These are phyloP conservation scores for Tarsius wallacei DNA, from an alignment of 2,797 vertebrate species.

Conservation along the genomic window DNA sequence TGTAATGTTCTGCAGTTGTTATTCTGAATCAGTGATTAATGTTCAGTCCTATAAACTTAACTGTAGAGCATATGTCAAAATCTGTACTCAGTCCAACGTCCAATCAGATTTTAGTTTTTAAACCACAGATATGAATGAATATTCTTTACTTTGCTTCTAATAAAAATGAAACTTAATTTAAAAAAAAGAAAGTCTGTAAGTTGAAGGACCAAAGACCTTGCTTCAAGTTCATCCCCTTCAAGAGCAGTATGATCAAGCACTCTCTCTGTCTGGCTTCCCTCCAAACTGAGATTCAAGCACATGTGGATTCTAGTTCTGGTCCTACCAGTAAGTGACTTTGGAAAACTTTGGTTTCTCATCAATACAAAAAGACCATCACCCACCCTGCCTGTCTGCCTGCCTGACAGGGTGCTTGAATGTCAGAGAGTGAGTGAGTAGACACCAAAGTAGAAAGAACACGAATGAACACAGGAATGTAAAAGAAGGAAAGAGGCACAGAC, in stretches of 20 bases:
- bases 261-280: background rate
- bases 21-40: background rate
- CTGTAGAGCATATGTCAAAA: background rate
- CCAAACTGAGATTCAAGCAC: background rate
- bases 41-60: background rate
- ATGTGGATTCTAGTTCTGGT: background rate
- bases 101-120: constrained; percentile 50
- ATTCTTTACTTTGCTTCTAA: constrained; percentile 50
- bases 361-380: background rate
- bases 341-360: background rate
- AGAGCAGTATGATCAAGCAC: background rate
- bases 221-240: background rate
- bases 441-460: background rate
- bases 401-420: background rate
- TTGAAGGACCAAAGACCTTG: background rate
- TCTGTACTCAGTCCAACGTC: constrained; percentile 30
- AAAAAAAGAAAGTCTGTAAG: background rate
- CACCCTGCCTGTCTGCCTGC: background rate
- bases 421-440: background rate
- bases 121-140: background rate
- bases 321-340: background rate
- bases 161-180: background rate
- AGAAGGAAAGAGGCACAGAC: background rate
- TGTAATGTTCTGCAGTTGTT: background rate
- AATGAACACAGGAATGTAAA: background rate